Evolutionary conservation across 92 coral and sea anemone species (phyloP).

Genomic region (Heliopora coerulea): DNA sequence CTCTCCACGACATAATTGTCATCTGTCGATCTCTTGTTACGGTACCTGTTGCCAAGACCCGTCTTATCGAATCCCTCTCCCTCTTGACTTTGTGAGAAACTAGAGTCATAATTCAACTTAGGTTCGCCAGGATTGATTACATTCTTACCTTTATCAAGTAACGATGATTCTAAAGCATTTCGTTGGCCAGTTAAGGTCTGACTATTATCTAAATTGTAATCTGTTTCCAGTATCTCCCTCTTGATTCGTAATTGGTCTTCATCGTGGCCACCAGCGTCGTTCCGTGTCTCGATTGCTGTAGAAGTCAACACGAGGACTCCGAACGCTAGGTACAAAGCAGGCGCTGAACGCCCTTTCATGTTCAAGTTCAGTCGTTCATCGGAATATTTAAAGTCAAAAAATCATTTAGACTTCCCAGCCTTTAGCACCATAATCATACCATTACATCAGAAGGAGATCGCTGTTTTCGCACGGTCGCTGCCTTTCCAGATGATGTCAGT

Average conservation of each 20-base stretch:
- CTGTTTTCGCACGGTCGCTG: not conserved
- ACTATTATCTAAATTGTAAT: not conserved
- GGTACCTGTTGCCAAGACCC: slow-evolving; percentile 7
- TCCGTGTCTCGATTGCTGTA: not conserved
- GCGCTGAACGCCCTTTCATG: slow-evolving; percentile 39
- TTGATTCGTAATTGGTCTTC: slow-evolving; percentile 4
- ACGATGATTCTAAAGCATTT: slow-evolving; percentile 2
- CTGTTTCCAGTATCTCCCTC: not conserved
- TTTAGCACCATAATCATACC: not conserved
- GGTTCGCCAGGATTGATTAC: not conserved
- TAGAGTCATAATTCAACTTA: not conserved
- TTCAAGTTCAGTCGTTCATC: slow-evolving; percentile 23
- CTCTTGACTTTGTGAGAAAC: not conserved
- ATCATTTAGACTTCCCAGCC: not conserved
- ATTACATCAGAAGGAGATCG: not conserved
- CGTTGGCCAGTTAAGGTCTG: not conserved
- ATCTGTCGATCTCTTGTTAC: not conserved
- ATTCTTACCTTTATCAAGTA: not conserved
- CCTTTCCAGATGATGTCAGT: slow-evolving; percentile 15
- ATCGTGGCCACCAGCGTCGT: slow-evolving; percentile 22
- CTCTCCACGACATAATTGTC: not conserved
- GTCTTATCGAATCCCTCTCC: not conserved
- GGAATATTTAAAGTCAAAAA: not conserved
- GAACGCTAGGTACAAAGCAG: not conserved
- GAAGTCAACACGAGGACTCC: slow-evolving; percentile 2